Percentiles rank a stretch among this genome's conserved stretches.
phyloP scores from a whole-genome alignment of 1,140 invertebrate species.

The Pinna nobilis region DNA sequence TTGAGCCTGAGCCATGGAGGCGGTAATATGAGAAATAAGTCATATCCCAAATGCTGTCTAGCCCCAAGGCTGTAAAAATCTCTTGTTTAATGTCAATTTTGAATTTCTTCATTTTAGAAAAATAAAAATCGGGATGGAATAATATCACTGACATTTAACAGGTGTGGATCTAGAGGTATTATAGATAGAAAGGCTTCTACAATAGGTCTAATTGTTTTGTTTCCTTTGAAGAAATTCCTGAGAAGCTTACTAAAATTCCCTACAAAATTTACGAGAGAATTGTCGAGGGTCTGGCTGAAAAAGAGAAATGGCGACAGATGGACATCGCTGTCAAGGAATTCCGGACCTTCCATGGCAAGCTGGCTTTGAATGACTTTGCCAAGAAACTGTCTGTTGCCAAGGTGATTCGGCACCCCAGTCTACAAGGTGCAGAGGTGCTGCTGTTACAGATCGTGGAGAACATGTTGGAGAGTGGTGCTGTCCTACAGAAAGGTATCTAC shows the following conservation, averaged over 20 bases:
- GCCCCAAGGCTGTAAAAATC: too few relatives aligned
- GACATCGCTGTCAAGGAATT: constrained; percentile 50
- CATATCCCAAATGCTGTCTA: too few relatives aligned
- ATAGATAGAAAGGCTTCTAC: background rate
- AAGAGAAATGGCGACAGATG: constrained; percentile 56
- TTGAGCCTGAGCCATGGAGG: too few relatives aligned
- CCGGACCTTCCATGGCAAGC: constrained; percentile 28
- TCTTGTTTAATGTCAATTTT: too few relatives aligned
- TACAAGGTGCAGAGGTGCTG: constrained; percentile 21
- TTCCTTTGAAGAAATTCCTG: constrained; percentile 52
- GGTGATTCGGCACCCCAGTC: constrained; percentile 20
- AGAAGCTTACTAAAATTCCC: constrained; percentile 40
- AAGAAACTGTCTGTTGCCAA: constrained; percentile 44
- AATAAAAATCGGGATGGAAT: background rate
- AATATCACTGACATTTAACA: background rate
- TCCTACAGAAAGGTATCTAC: constrained; percentile 24
- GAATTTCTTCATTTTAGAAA: background rate
- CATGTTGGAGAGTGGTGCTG: constrained; percentile 37
- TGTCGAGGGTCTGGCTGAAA: constrained; percentile 41
- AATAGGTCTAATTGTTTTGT: background rate
- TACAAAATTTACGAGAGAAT: constrained; percentile 40
- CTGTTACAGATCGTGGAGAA: constrained; percentile 43
- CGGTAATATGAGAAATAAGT: background rate
- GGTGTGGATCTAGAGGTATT: too few relatives aligned
- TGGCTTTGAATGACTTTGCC: constrained; percentile 42